Conservation (phyloP, 2,113 vertebrate genomes). For the Salvelinus alpinus region DNA sequence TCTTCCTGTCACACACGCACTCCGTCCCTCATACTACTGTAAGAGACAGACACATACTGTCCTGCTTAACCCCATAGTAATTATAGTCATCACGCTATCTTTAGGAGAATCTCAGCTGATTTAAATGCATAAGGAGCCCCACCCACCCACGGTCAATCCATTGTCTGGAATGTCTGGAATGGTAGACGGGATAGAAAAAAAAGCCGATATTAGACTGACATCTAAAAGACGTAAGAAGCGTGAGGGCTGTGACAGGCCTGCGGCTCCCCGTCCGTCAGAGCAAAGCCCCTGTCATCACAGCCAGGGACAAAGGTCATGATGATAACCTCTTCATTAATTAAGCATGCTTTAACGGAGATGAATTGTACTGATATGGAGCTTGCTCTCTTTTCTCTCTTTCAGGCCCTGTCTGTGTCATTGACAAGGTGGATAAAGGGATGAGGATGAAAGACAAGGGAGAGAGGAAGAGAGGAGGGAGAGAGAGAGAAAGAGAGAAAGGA, state of each 20-base stretch:
- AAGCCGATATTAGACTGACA: conserved; percentile 27
- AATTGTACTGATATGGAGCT: conserved; percentile 63
- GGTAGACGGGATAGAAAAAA: conserved; percentile 4
- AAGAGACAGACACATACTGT: not conserved
- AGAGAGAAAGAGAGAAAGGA: not conserved
- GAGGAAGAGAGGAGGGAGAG: not conserved
- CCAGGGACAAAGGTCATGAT: conserved; percentile 21
- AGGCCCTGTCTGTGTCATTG: conserved; percentile 49
- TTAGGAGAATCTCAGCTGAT: conserved; percentile 20
- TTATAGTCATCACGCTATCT: too few species aligned
- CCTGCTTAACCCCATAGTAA: too few species aligned
- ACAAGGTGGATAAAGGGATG: conserved; percentile 7
- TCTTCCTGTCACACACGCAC: not conserved
- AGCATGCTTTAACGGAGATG: conserved; percentile 61
- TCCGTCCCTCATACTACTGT: not conserved
- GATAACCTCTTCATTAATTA: conserved; percentile 70
- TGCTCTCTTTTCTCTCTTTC: conserved; percentile 21
- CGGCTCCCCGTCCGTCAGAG: conserved; percentile 40
- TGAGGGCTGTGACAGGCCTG: conserved; percentile 47
- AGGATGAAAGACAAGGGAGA: not conserved
- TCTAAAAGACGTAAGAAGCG: conserved; percentile 19
- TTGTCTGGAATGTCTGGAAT: conserved; percentile 14
- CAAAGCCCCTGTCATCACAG: conserved; percentile 36
- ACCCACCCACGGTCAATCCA: conserved; percentile 21
- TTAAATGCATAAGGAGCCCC: conserved; percentile 19